Percentiles rank a stretch among this genome's conserved stretches.
phyloP scores from a whole-genome alignment of 2,113 vertebrate genomes.

The Gadus chalcogrammus region DNA sequence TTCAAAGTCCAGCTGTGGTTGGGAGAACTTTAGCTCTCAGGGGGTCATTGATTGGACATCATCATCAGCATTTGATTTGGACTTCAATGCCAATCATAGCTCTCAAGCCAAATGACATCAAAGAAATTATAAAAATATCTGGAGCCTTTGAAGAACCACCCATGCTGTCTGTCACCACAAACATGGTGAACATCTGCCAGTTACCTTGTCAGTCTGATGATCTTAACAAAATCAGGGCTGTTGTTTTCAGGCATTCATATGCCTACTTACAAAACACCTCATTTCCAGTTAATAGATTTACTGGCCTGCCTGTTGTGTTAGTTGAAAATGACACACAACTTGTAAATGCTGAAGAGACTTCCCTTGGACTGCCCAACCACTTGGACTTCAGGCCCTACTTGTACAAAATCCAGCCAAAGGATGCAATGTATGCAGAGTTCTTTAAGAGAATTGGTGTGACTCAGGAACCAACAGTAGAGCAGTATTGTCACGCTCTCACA shows the following conservation, averaged over 20 bases:
- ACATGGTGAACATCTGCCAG: slow-evolving; percentile 72
- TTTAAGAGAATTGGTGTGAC: slow-evolving; percentile 70
- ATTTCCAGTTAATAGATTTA: slow-evolving; percentile 44
- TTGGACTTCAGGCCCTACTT: slow-evolving; percentile 73
- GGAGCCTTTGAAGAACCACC: slow-evolving; percentile 67
- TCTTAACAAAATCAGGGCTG: slow-evolving; percentile 40
- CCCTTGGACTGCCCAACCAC: neutral
- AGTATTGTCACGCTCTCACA: slow-evolving; percentile 71
- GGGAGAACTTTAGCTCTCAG: slow-evolving; percentile 57
- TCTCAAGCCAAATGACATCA: rapidly evolving
- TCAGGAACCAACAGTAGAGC: slow-evolving; percentile 50
- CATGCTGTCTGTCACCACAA: slow-evolving; percentile 56
- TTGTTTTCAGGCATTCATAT: slow-evolving; percentile 59
- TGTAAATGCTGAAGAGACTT: slow-evolving; percentile 46
- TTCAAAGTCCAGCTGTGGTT: slow-evolving; percentile 62
- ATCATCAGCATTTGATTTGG: slow-evolving; percentile 64
- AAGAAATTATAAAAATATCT: slow-evolving; percentile 28
- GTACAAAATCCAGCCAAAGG: slow-evolving; percentile 17
- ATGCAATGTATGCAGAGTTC: slow-evolving; percentile 52
- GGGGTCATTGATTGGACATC: slow-evolving; percentile 57
- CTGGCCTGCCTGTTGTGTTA: slow-evolving; percentile 70
- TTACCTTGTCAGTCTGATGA: slow-evolving; percentile 39
- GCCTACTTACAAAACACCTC: slow-evolving; percentile 39
- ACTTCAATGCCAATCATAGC: slow-evolving; percentile 71
- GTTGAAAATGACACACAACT: slow-evolving; percentile 63